Percentiles rank a stretch among this genome's conserved stretches.
phyloP scores from a whole-genome alignment of 2,888 invertebrate species.

The Sarcophaga subvicina region DNA sequence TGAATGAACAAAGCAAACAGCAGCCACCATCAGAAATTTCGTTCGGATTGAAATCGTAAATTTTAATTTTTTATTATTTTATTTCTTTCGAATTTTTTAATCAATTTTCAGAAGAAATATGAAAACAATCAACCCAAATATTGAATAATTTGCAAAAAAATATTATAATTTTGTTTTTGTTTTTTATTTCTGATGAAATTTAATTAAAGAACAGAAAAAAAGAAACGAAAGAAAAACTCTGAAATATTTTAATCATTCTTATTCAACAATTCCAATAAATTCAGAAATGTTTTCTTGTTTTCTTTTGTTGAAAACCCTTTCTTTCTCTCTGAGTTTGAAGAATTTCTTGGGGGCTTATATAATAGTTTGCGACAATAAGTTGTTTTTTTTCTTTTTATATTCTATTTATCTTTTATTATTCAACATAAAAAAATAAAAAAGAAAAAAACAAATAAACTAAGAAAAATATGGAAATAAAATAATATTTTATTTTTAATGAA shows the following conservation, averaged over 20 bases:
- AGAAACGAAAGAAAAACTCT: not conserved
- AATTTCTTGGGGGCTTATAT: not conserved
- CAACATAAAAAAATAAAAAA: not conserved
- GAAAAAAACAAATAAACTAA: not conserved
- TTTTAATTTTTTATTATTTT: not conserved
- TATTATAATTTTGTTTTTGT: not conserved
- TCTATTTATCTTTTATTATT: not conserved
- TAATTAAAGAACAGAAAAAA: conserved; percentile 6
- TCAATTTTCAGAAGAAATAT: not conserved
- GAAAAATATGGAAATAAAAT: not conserved
- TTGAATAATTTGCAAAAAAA: not conserved
- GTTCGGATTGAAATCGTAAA: not conserved
- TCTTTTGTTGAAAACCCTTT: not conserved
- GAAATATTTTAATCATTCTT: not conserved
- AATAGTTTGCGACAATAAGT: conserved; percentile 6
- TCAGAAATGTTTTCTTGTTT: not conserved
- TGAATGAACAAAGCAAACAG: conserved; percentile 14
- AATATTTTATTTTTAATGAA: conserved; percentile 34
- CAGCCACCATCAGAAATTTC: not conserved
- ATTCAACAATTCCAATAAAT: not conserved
- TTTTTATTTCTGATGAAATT: not conserved
- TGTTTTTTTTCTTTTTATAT: not conserved
- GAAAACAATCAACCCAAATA: conserved; percentile 19
- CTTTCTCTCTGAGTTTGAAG: not conserved
- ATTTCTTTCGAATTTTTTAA: not conserved